Base-by-base conservation (phyloP, 2,888 invertebrate species). In the Dryococelus australis region DNA sequence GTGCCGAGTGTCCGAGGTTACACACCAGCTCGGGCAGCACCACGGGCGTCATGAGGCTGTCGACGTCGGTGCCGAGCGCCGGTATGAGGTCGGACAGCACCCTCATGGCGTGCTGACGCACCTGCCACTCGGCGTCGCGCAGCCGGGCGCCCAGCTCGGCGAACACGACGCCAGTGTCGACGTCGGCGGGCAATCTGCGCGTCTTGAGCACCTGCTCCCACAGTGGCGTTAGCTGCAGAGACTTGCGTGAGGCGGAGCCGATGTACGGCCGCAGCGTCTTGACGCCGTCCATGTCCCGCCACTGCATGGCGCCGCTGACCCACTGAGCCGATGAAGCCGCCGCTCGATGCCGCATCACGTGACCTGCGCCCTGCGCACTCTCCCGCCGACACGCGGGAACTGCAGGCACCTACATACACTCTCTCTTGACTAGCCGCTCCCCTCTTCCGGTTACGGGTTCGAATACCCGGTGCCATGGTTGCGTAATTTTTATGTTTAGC, bases 41-140 rank as follows among this genome's bases (percentile, higher is more conserved):
- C 20, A 93, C 92, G 87, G 93, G 92, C 8, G 90, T 89, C 93
- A 97, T 95, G 87, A 96, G 95, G 88, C 94, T 93, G 90, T 97
- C 96, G 26, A 97, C 93, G 86, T 94, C 94, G 86, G 94, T 94
- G 43, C 91, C 91, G 89, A 97, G 94, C 80, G 96, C 95, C 6
- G 97, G 96, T 85, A 97, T 93, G 2, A 97, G 94, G 92, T 97
- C 97, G 47, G 95, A 95, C 78, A 97, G 94, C 13, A 97, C 97
- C 86, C 97, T 93, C 10, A 97, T 93, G 43, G 97, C 97, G 92
- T 97, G 97, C 89, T 97, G 96, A 16, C 97, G 94, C 65, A 97
- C 97, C 92, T 97, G 97, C 95, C 96, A 96, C 92, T 97, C 97
- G 0, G 97, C 96, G 91, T 96, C 96, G 79, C 95, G 94, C 84